Evolutionary conservation across 2,888 invertebrate species (phyloP).

Genomic region (Azorinus chamasolen): DNA sequence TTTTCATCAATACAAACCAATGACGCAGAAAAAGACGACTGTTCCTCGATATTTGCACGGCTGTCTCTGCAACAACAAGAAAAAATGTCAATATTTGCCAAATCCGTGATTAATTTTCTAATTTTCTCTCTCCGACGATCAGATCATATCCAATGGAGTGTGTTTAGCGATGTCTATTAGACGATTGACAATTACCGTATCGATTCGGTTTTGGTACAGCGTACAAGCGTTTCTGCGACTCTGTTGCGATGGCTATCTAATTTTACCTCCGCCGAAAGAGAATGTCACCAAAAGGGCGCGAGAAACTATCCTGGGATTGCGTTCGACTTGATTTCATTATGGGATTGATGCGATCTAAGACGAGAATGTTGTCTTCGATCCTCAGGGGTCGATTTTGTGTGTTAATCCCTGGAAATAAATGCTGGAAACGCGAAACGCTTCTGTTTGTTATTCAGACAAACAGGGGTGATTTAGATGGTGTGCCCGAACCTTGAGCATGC

Average conservation of each 20-base stretch:
- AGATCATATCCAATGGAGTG: constrained; percentile 44
- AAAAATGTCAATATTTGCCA: constrained; percentile 57
- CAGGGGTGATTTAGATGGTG: too few species aligned
- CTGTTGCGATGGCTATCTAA: constrained; percentile 51
- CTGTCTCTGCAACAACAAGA: background rate
- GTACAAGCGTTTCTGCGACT: constrained; percentile 49
- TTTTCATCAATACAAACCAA: too few species aligned
- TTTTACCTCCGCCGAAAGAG: constrained; percentile 45
- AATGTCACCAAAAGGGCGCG: constrained; percentile 41
- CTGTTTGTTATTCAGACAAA: too few species aligned
- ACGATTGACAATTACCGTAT: constrained; percentile 57
- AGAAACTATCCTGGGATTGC: constrained; percentile 46
- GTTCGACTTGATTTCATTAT: constrained; percentile 53
- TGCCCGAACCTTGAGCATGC: too few species aligned
- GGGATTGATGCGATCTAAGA: constrained; percentile 45
- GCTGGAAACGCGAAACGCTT: too few species aligned
- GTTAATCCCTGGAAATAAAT: background rate
- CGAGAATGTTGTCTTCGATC: constrained; percentile 31
- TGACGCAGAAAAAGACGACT: too few species aligned
- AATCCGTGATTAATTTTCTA: constrained; percentile 62
- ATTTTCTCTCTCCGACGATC: constrained; percentile 49
- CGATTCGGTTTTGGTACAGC: constrained; percentile 38
- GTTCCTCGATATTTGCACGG: too few species aligned
- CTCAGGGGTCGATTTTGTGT: constrained; percentile 23
- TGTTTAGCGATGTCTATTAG: constrained; percentile 51